These are phyloP conservation scores for Ceratosolen solmsi DNA, from an alignment of 1,140 invertebrate genomes.

Conservation along the genomic window DNA sequence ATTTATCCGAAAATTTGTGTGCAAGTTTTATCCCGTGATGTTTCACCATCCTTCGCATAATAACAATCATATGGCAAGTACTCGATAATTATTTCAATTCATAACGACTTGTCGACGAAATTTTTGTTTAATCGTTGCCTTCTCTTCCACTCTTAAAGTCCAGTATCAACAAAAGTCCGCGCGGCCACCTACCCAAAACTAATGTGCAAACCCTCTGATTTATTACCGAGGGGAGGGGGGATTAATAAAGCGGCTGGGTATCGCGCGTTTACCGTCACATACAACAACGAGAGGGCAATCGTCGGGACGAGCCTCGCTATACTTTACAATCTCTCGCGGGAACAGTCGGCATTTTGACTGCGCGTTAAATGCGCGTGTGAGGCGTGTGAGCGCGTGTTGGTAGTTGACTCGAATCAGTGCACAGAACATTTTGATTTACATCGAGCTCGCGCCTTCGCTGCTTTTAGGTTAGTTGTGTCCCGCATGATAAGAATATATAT, in stretches of 20 bases:
- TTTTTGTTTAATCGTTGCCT: neutral
- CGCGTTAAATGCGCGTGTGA: neutral
- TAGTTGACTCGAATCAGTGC: slow-evolving; percentile 23
- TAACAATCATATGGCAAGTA: too few species aligned
- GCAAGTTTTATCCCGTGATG: too few species aligned
- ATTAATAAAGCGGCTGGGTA: slow-evolving; percentile 68
- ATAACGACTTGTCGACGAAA: neutral
- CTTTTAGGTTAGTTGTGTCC: slow-evolving; percentile 12
- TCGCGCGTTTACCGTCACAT: slow-evolving; percentile 52
- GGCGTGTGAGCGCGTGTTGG: neutral
- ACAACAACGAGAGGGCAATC: slow-evolving; percentile 19
- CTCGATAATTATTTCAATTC: too few species aligned
- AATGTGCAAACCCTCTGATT: slow-evolving; percentile 66
- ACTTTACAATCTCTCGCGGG: slow-evolving; percentile 56
- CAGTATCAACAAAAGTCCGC: neutral
- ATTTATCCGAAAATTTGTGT: too few species aligned
- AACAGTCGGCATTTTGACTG: neutral
- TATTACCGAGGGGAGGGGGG: slow-evolving; percentile 63
- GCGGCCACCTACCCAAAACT: slow-evolving; percentile 61
- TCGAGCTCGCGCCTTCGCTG: slow-evolving; percentile 56
- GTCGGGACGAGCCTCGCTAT: slow-evolving; percentile 37
- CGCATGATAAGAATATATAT: slow-evolving; percentile 50
- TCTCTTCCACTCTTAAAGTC: neutral
- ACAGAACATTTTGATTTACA: slow-evolving; percentile 59
- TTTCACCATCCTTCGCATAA: too few species aligned